A percentile compares a stretch with the other conserved stretches of the same genome.
Evolutionary conservation across 1,140 invertebrate genomes (phyloP).

Genomic region (Leguminivora glycinivorella): DNA sequence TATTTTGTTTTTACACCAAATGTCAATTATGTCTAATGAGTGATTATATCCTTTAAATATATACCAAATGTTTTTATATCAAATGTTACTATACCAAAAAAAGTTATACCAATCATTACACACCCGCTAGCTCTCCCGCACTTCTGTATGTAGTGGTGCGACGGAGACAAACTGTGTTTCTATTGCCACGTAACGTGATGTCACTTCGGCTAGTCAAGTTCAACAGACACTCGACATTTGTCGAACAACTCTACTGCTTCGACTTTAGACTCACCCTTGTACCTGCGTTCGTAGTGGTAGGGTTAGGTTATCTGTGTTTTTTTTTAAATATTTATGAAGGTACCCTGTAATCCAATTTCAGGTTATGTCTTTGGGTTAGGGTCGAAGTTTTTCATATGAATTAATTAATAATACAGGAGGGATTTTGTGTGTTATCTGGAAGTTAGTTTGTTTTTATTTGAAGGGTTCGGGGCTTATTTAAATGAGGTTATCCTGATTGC

Average conservation of each 20-base stretch:
- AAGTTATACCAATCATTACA: too few relatives aligned
- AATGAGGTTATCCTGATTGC: slow-evolving; percentile 7
- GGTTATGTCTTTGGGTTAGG: slow-evolving; percentile 72
- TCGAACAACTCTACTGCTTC: not conserved
- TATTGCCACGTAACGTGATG: too few relatives aligned
- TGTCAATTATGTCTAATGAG: too few relatives aligned
- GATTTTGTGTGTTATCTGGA: slow-evolving; percentile 18
- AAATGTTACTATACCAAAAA: too few relatives aligned
- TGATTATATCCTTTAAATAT: too few relatives aligned
- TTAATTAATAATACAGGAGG: slow-evolving; percentile 56
- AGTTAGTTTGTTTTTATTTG: slow-evolving; percentile 12
- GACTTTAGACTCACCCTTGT: not conserved
- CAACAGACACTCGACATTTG: not conserved
- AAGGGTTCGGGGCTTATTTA: not conserved
- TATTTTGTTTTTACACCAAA: too few relatives aligned
- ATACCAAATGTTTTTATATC: too few relatives aligned
- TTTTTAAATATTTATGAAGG: slow-evolving; percentile 78
- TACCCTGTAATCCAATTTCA: slow-evolving; percentile 74
- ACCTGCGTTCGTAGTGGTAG: slow-evolving; percentile 55
- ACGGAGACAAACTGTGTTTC: too few relatives aligned
- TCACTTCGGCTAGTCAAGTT: too few relatives aligned
- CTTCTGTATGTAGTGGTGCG: too few relatives aligned
- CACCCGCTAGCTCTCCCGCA: too few relatives aligned
- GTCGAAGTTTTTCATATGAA: slow-evolving; percentile 66
- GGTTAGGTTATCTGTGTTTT: slow-evolving; percentile 54